Evolutionary conservation across 2,888 invertebrate species (phyloP), one percentile per base, ranked within the genome.

Genomic region (Clivina fossor): DNA sequence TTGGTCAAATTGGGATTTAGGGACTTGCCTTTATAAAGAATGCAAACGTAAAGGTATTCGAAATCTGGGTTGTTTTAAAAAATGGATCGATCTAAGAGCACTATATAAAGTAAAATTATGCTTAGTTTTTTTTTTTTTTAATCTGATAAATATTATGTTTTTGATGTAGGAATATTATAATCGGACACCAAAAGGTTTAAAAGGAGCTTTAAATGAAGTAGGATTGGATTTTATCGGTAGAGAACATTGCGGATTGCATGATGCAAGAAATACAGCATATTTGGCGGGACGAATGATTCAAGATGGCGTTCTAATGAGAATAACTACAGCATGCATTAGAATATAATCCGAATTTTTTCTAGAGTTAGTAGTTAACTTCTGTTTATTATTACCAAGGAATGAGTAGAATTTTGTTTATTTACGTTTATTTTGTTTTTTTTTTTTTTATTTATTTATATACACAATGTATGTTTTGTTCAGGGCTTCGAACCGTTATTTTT

Each of bases 1-100:
- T 22, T 83, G 83, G 83, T 76, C 77, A 58, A 81, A 83, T 69
- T 83, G 82, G 82, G 83, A 84, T 69, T 75, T 84, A 43, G 78
- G 78, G 4, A 76, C 76, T 16, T 83, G 81, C 61, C 68, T 84
- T 20, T 72, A 74, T 43, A 78, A 80, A 63, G 83, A 84, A 67
- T 80, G 80, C 61, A 71, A 69, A 35, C 71, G 83, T n/a, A 84
- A 84, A 67, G 71, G 76, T 26, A 69, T 84, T 48, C 68, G 70
- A 40, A 78, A 77, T 62, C 75, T 78, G 7, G 67, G 72, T 9
- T 75, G 77, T 57, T 78, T 83, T 60, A 76, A 75, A 64, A 73
- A 75, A 56, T 83, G 83, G 83, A 78, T 82, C 53, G 83, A 84
- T 69, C 70, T 82, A 38, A 72, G 78, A 56, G 75, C 76, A 54